phyloP scores from a whole-genome alignment of 2,888 invertebrate genomes.

The Apamea epomidion region DNA sequence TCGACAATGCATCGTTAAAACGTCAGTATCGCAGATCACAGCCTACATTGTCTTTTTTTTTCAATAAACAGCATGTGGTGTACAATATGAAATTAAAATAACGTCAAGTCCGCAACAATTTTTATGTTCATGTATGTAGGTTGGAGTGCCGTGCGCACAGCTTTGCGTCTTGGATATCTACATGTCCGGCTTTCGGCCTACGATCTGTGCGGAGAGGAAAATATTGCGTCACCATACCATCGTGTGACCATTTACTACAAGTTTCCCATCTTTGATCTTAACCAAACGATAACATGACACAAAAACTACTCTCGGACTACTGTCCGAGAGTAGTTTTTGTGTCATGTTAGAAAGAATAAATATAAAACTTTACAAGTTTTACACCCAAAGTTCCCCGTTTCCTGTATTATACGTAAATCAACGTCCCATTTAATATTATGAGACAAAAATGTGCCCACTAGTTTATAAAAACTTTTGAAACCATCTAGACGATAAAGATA shows the following conservation, averaged over 20 bases:
- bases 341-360: too few species aligned
- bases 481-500: constrained; percentile 65
- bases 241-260: constrained; percentile 72
- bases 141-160: constrained; percentile 88
- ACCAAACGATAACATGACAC: constrained; percentile 64
- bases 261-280: constrained; percentile 66
- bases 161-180: constrained; percentile 78
- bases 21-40: constrained; percentile 32
- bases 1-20: constrained; percentile 59
- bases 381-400: constrained; percentile 22
- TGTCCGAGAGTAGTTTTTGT: too few species aligned
- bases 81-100: constrained; percentile 78
- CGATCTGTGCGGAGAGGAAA: constrained; percentile 79
- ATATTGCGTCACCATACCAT: constrained; percentile 83
- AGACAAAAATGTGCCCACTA: constrained; percentile 61
- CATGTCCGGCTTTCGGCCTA: constrained; percentile 86
- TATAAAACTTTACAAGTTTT: too few species aligned
- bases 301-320: constrained; percentile 50
- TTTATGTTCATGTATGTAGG: constrained; percentile 87
- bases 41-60: constrained; percentile 59
- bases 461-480: constrained; percentile 60
- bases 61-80: constrained; percentile 67
- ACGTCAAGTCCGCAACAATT: constrained; percentile 79
- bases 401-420: constrained; percentile 46
- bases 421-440: constrained; percentile 45